A percentile compares a stretch with the other conserved stretches of the same genome.
Evolutionary conservation across 2,888 invertebrate genomes (phyloP).

Genomic region (Seira ritae): DNA sequence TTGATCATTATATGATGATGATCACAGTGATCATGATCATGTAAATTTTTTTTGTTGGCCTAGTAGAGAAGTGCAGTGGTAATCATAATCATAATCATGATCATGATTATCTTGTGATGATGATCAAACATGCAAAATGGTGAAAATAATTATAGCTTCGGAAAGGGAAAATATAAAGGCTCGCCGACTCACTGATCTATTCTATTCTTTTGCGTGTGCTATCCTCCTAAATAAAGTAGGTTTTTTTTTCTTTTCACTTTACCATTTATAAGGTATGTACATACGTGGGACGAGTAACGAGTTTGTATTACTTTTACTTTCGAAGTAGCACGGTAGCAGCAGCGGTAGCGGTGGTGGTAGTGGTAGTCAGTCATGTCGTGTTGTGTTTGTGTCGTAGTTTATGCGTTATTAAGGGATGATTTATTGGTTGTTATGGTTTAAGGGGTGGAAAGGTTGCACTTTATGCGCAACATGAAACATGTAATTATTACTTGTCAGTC

Average conservation of each 20-base stretch:
- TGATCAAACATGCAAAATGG: conserved; percentile 30
- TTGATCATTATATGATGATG: not conserved
- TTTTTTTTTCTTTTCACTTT: too few species aligned
- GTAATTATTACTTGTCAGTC: conserved; percentile 65
- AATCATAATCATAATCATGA: not conserved
- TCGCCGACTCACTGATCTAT: not conserved
- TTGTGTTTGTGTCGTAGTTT: conserved; percentile 22
- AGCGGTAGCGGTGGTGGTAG: too few species aligned
- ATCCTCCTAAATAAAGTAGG: too few species aligned
- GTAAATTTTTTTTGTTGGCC: too few species aligned
- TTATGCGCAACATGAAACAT: conserved; percentile 65
- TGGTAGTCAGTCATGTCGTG: too few species aligned
- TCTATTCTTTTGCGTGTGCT: too few species aligned
- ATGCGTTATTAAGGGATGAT: conserved; percentile 60
- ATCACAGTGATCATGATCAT: conserved; percentile 3
- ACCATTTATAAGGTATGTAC: too few species aligned
- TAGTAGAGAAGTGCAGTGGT: too few species aligned
- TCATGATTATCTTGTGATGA: not conserved
- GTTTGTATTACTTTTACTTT: not conserved
- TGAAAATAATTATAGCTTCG: conserved; percentile 56
- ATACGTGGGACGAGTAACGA: too few species aligned
- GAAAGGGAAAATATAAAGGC: not conserved
- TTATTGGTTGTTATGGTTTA: conserved; percentile 65
- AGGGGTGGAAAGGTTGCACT: conserved; percentile 66
- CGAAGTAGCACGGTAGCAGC: too few species aligned